A percentile compares a stretch with the other conserved stretches of the same genome.
Evolutionary conservation across 2,113 vertebrate genomes (phyloP).

Genomic region (Psittacus erithacus): DNA sequence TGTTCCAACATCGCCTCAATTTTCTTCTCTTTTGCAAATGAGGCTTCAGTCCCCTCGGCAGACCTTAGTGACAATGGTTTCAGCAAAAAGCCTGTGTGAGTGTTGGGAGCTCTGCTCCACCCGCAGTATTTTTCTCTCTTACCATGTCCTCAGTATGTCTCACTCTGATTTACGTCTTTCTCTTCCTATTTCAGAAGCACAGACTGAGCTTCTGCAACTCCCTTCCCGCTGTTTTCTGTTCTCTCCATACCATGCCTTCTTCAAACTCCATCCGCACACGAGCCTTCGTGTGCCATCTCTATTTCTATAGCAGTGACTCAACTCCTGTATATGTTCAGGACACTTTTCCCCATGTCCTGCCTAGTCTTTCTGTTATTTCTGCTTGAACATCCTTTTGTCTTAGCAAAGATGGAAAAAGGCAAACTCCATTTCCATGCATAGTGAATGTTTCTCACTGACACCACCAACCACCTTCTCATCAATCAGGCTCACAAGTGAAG

Average conservation of each 20-base stretch:
- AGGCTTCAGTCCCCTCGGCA: neutral
- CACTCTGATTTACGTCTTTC: neutral
- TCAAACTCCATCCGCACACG: neutral
- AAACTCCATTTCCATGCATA: neutral
- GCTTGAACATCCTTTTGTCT: neutral
- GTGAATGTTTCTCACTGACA: neutral
- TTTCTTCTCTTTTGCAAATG: neutral
- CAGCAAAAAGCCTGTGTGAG: neutral
- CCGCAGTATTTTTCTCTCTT: neutral
- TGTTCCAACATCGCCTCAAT: neutral
- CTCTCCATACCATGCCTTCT: neutral
- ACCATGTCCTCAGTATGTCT: accelerated
- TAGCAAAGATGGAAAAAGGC: neutral
- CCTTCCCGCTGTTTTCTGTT: neutral
- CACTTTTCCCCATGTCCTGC: neutral
- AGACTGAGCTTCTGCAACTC: neutral
- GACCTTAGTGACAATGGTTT: neutral
- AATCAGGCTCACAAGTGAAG: neutral
- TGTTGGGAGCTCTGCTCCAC: neutral
- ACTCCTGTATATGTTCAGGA: neutral
- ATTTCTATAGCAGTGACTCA: neutral
- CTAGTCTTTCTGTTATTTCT: neutral
- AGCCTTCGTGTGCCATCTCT: neutral
- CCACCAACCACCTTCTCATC: neutral
- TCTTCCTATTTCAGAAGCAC: neutral